Base-by-base conservation (phyloP, 2,113 vertebrate species). In the Engraulis encrasicolus region DNA sequence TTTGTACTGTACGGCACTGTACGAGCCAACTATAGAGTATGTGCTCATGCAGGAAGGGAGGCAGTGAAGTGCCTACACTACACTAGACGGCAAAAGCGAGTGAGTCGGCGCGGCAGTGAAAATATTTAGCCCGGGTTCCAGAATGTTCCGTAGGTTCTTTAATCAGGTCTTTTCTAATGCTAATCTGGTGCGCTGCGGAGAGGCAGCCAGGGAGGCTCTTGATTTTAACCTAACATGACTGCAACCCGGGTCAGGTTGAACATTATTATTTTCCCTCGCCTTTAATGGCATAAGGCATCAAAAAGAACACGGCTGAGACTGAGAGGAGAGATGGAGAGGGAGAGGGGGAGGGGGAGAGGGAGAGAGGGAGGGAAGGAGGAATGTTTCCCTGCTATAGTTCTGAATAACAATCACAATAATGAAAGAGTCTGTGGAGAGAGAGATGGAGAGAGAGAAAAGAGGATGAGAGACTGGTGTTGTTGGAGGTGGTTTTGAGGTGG, bases 371-470 rank as follows among this genome's bases (percentile, higher is more conserved):
- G 40, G 40, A 45, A 9, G 4, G 54, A 27, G 23, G 80, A 89
- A 79, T 78, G 40, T 66, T 83, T 82, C 38, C 20, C 86, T 84
- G 86, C 87, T 79, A 78, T 84, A 88, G 85, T 89, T 90, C 88
- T 84, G 91, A 91, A 93, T 92, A 92, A 93, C 89, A 92, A 92
- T 93, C 91, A 91, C 82, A 91, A 89, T 92, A 93, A 92, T 91
- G 88, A 93, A 92, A 92, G 90, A 85, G 89, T 81, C 88, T 90
- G 84, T 85, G 88, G 88, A 86, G 87, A 2, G 66, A 74, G 66
- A 74, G 23, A 31, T 1, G 31, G 66, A 17, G 66, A 74, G 66
- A 71, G 61, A 71, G 1, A 66, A 4, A 71, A 12, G 61, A 74
- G 66, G 31, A 27, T 27, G 23, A 66, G 58, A 31, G 58, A 66